Evolutionary conservation across 2,888 invertebrate genomes (phyloP).

Genomic region (Eupelmus urozonus): DNA sequence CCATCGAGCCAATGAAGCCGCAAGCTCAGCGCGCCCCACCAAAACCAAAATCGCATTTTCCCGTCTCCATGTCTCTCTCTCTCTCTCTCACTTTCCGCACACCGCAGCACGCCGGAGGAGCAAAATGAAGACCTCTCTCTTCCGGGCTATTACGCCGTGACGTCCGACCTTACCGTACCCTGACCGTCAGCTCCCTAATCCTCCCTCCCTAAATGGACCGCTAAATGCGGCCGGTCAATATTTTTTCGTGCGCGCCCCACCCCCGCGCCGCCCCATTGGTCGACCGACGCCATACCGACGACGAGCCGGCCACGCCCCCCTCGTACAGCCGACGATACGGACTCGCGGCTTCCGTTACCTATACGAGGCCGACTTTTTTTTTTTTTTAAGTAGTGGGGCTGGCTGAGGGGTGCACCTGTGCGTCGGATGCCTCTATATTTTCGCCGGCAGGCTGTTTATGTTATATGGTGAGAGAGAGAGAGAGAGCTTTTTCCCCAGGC

Average conservation of each 20-base stretch:
- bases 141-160: no score
- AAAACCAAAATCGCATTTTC: slow-evolving; percentile 4
- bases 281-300: slow-evolving; percentile 59
- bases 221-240: slow-evolving; percentile 75
- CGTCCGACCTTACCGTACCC: neutral
- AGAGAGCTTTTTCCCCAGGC: neutral
- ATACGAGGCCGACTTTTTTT: no score
- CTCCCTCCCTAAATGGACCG: slow-evolving; percentile 75
- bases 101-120: no score
- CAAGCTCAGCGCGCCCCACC: no score
- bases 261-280: slow-evolving; percentile 61
- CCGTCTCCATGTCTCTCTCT: neutral
- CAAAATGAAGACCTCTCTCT: no score
- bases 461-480: neutral
- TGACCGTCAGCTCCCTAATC: slow-evolving; percentile 7
- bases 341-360: no score
- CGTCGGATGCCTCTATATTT: neutral
- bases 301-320: slow-evolving; percentile 22
- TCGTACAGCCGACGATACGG: neutral
- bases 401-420: neutral
- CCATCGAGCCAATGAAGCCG: no score
- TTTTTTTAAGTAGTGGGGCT: neutral
- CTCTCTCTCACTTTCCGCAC: neutral
- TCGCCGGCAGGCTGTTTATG: neutral
- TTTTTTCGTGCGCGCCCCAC: slow-evolving; percentile 69